Base-by-base conservation (phyloP, 2,797 vertebrate species). In the Champsocephalus esox region DNA sequence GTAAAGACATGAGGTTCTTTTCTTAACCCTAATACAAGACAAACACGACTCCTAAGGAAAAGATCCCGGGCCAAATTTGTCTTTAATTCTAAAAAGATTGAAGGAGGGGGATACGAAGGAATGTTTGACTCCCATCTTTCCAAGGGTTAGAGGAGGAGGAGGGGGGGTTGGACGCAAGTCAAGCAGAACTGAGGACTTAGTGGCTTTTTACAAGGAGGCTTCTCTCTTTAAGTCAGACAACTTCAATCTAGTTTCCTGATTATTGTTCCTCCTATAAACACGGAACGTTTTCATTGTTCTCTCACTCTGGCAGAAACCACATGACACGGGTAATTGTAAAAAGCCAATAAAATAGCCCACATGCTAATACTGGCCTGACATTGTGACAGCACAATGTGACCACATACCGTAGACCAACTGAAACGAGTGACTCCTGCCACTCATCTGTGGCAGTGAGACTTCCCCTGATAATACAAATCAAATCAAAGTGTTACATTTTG, bases 41-140 rank as follows among this genome's bases (percentile, higher is more conserved):
- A 93, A 92, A 92, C 87, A 89, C 64, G 90, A 82, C 81, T 90
- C 86, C 75, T 46, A 67, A 83, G 66, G 85, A 89, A 89, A 76
- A 70, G 73, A 92, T 85, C 70, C 59, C 6, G 65, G 82, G 75
- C 66, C 78, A 92, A 91, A 93, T 93, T 83, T 91, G 86, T 93
- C 80, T 91, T 92, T 91, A 92, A 92, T 94, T 49, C 54, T 44
- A 87, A 75, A 63, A 88, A 83, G 76, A 84, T 80, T 77, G 79
- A 73, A 56, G 58, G 80, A 88, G 55, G 86, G 77, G 83, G 73
- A 67, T 73, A 54, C n/a, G 28, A 45, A 52, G 86, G 88, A 94
- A 93, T 93, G 83, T 82, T 86, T 86, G 83, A 88, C 87, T 92
- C 80, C 83, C 81, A 86, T 86, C 83, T 85, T 77, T 89, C 82